phyloP scores from a whole-genome alignment of 2,797 vertebrate genomes.

The Dendrocincla fuliginosa region DNA sequence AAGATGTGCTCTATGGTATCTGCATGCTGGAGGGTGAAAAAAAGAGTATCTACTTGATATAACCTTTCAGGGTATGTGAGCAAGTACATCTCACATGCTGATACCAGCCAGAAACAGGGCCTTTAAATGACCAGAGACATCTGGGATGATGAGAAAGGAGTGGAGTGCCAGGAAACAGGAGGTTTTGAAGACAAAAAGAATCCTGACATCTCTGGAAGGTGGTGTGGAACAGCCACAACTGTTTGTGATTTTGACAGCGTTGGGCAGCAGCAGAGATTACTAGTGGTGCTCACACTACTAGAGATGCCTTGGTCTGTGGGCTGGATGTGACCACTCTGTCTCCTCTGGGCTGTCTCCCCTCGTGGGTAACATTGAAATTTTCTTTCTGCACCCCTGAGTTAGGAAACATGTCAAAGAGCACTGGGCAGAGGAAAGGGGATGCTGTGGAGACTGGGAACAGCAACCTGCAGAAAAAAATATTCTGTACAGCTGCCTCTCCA shows the following conservation, averaged over 20 bases:
- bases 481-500: background rate
- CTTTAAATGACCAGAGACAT: background rate
- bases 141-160: background rate
- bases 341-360: background rate
- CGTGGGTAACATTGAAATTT: background rate
- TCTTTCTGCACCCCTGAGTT: background rate
- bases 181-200: background rate
- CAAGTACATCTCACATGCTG: background rate
- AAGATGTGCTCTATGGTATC: background rate
- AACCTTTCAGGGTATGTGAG: background rate
- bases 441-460: background rate
- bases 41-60: background rate
- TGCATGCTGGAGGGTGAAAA: background rate
- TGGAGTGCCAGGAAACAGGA: background rate
- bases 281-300: background rate
- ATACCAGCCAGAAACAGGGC: background rate
- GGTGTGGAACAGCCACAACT: background rate
- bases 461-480: background rate
- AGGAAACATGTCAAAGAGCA: background rate
- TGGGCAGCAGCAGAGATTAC: background rate
- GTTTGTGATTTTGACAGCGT: background rate
- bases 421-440: background rate
- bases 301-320: background rate
- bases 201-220: background rate
- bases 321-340: background rate